Conservation (phyloP, 2,113 vertebrate species). For the Dromaius novaehollandiae region DNA sequence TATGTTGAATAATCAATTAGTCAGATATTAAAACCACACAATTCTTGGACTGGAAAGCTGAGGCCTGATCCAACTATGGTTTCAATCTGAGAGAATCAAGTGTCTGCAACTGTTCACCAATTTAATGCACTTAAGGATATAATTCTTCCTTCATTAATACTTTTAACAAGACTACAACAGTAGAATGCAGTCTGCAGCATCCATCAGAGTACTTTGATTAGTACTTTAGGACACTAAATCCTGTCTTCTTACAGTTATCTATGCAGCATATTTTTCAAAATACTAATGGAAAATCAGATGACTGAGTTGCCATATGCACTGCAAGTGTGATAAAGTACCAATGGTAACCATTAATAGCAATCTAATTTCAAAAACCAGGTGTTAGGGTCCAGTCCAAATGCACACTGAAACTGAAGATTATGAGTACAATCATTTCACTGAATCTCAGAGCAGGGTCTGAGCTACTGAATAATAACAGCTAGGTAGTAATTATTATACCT, state of each 20-base stretch:
- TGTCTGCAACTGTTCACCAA: not conserved
- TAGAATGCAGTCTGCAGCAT: not conserved
- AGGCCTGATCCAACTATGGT: not conserved
- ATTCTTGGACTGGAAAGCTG: not conserved
- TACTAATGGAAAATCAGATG: not conserved
- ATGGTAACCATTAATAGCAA: not conserved
- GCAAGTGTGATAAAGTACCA: not conserved
- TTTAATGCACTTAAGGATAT: not conserved
- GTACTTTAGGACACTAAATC: not conserved
- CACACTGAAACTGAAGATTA: not conserved
- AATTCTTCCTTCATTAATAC: not conserved
- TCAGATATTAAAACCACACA: not conserved
- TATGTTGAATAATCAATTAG: not conserved
- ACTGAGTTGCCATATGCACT: not conserved
- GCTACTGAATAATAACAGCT: not conserved
- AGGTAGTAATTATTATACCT: slow-evolving; percentile 63
- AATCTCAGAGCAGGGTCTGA: not conserved
- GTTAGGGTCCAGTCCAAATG: not conserved
- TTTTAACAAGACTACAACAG: not conserved
- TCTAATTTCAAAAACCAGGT: not conserved
- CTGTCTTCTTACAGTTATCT: not conserved
- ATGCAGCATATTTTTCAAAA: not conserved
- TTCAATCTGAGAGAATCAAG: not conserved
- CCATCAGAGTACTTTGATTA: not conserved
- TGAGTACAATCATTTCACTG: not conserved